Percentiles rank a stretch among this genome's conserved stretches.
phyloP scores from a whole-genome alignment of 2,797 vertebrate genomes.

The Ctenopoma kingsleyae region DNA sequence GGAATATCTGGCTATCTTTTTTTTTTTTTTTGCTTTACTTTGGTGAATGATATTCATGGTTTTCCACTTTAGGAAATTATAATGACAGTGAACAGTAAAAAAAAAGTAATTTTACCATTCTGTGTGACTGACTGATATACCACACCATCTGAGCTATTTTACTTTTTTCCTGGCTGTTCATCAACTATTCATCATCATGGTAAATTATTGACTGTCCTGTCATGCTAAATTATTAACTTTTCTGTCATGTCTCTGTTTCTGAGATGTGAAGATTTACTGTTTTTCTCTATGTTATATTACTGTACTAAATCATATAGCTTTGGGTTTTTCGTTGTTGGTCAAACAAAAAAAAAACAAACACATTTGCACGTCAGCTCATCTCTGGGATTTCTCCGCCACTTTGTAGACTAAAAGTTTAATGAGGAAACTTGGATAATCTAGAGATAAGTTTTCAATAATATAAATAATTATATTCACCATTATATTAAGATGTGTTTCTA shows the following conservation, averaged over 20 bases:
- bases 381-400: background rate
- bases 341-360: background rate
- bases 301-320: background rate
- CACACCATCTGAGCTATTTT: background rate
- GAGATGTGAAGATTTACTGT: background rate
- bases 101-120: background rate
- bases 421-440: too few species aligned
- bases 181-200: background rate
- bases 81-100: background rate
- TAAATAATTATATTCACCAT: too few species aligned
- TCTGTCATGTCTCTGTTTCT: background rate
- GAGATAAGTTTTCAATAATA: too few species aligned
- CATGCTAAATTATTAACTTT: slow-evolving; percentile 13
- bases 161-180: background rate
- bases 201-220: slow-evolving; percentile 8
- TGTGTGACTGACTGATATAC: background rate
- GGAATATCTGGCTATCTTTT: background rate
- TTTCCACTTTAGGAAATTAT: background rate
- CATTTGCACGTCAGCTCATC: background rate
- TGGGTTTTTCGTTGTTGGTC: background rate
- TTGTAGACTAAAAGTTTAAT: background rate
- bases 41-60: background rate
- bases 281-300: background rate
- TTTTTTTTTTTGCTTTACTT: slow-evolving; percentile 6
- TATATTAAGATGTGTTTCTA: too few species aligned